Conservation (phyloP, 2,113 vertebrate genomes). For the Tylochromis polylepis region DNA sequence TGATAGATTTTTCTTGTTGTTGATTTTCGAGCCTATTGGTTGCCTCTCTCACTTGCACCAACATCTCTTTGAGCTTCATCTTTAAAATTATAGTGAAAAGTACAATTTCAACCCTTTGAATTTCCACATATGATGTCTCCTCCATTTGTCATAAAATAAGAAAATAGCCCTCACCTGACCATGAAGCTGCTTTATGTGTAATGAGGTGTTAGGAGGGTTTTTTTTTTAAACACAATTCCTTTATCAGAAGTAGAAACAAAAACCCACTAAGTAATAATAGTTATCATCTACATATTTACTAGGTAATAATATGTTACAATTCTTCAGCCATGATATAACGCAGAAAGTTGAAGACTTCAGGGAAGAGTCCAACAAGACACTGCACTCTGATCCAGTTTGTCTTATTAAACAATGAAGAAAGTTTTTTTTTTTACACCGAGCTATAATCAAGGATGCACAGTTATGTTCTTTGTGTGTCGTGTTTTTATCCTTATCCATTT, state of each 20-base stretch:
- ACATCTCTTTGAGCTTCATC: not conserved
- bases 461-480: fast-evolving
- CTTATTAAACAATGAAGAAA: not conserved
- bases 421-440: not conserved
- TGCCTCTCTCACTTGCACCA: not conserved
- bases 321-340: not conserved
- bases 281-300: too few relatives aligned
- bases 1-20: fast-evolving
- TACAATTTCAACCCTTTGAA: too few relatives aligned
- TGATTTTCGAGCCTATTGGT: fast-evolving
- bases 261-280: too few relatives aligned
- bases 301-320: not conserved
- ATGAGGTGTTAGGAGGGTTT: not conserved
- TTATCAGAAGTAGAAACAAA: too few relatives aligned
- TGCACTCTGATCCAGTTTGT: not conserved
- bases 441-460: fast-evolving
- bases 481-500: not conserved
- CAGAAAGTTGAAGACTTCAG: not conserved
- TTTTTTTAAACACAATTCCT: too few relatives aligned
- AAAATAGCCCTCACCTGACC: not conserved
- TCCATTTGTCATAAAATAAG: not conserved
- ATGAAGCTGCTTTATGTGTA: fast-evolving
- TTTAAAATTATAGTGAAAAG: not conserved
- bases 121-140: not conserved
- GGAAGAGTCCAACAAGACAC: fast-evolving